These are phyloP conservation scores for Bathynomus jamesi DNA, from an alignment of 1,140 invertebrate species.

Conservation along the genomic window DNA sequence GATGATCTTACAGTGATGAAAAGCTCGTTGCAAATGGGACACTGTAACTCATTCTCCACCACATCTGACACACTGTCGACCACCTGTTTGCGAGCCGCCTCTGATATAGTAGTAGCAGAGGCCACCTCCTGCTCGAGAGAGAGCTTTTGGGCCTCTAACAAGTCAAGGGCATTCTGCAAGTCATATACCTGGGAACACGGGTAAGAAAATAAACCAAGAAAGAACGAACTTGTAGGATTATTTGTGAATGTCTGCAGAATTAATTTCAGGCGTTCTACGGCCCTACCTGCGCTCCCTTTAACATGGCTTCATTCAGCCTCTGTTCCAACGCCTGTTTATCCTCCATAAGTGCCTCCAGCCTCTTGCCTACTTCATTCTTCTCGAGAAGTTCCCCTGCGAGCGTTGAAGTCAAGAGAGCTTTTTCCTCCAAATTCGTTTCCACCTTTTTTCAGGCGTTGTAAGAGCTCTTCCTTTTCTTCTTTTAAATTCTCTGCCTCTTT, in stretches of 20 bases:
- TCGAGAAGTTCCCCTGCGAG: background rate
- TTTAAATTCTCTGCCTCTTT: background rate
- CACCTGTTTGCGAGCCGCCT: conserved; percentile 44
- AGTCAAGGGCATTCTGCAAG: background rate
- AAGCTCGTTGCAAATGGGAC: conserved; percentile 68
- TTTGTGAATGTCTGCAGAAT: too few species aligned
- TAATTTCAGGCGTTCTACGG: too few species aligned
- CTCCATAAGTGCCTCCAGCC: background rate
- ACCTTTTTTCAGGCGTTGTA: background rate
- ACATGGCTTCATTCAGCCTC: background rate
- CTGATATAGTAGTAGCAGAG: conserved; percentile 8
- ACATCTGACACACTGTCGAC: conserved; percentile 53
- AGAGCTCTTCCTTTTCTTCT: background rate
- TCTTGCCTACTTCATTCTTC: background rate
- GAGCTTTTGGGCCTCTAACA: conserved; percentile 13
- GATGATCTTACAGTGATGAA: too few species aligned
- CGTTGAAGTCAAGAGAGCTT: background rate
- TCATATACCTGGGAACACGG: background rate
- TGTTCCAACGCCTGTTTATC: too few species aligned
- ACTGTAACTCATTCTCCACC: conserved; percentile 68
- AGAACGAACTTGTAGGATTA: too few species aligned
- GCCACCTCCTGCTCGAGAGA: conserved; percentile 25
- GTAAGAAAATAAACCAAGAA: too few species aligned
- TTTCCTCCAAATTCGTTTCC: background rate
- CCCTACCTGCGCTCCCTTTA: background rate